Percentiles rank a stretch among this genome's conserved stretches.
Evolutionary conservation across 1,140 invertebrate species (phyloP).

Genomic region (Papilio helenus): DNA sequence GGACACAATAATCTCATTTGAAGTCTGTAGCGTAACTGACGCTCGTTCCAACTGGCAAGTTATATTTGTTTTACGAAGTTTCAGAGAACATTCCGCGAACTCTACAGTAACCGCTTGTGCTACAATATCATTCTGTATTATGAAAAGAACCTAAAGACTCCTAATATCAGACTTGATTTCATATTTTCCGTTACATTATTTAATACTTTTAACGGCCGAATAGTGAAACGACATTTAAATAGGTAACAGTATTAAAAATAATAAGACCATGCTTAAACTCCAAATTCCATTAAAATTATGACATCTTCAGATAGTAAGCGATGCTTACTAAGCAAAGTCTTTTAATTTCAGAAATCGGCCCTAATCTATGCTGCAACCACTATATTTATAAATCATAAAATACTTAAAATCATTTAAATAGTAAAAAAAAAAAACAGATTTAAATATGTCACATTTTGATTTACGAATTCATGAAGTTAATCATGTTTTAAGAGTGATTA

Average conservation of each 20-base stretch:
- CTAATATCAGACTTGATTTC: neutral
- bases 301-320: too few relatives aligned
- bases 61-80: conserved; percentile 35
- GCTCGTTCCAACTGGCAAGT: conserved; percentile 30
- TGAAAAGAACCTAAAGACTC: neutral
- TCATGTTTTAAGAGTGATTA: neutral
- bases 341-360: too few relatives aligned
- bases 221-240: too few relatives aligned
- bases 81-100: conserved; percentile 6
- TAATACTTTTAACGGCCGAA: neutral
- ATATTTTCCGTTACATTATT: neutral
- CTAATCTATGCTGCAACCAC: too few relatives aligned
- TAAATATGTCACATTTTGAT: neutral
- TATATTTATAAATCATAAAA: too few relatives aligned
- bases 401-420: too few relatives aligned
- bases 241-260: too few relatives aligned
- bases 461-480: neutral
- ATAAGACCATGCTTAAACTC: too few relatives aligned
- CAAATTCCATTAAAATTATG: too few relatives aligned
- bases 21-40: conserved; percentile 1
- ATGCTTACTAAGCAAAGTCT: too few relatives aligned
- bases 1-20: conserved; percentile 33
- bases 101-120: conserved; percentile 21
- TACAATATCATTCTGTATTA: conserved; percentile 20
- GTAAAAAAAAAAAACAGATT: too few relatives aligned